Conservation (phyloP, 2,888 invertebrate species). For the Melitaea athalia region DNA sequence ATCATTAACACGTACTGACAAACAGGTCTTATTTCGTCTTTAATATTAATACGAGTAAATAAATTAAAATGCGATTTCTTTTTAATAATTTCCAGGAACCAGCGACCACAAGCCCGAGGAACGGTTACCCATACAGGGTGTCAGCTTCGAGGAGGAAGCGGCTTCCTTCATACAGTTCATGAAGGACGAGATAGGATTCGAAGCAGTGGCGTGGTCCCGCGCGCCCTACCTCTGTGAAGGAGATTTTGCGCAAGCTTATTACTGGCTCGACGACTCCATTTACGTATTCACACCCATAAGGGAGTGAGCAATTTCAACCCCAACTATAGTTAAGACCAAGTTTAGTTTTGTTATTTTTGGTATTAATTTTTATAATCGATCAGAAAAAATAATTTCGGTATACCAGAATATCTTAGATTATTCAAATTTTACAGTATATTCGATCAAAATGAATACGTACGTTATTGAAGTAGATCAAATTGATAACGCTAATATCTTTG, state of each 20-base stretch:
- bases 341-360: too few relatives aligned
- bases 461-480: neutral
- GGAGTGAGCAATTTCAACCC: neutral
- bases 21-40: too few relatives aligned
- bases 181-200: constrained; percentile 87
- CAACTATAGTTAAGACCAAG: too few relatives aligned
- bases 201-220: constrained; percentile 91
- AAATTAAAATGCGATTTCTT: neutral
- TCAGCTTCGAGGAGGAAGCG: constrained; percentile 90
- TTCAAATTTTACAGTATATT: neutral
- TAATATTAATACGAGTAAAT: neutral
- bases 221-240: constrained; percentile 99
- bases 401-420: neutral
- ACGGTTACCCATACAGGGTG: constrained; percentile 85
- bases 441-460: neutral
- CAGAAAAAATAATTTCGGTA: neutral
- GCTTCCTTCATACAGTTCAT: constrained; percentile 84
- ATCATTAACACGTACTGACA: too few relatives aligned
- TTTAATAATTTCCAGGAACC: constrained; percentile 68
- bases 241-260: constrained; percentile 94
- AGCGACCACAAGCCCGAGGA: constrained; percentile 88
- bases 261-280: constrained; percentile 95
- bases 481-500: neutral
- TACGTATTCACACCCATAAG: constrained; percentile 85
- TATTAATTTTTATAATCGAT: neutral